Evolutionary conservation across 2,113 vertebrate genomes (phyloP), one percentile per base, ranked within the genome.

Genomic region (Todiramphus chloris): DNA sequence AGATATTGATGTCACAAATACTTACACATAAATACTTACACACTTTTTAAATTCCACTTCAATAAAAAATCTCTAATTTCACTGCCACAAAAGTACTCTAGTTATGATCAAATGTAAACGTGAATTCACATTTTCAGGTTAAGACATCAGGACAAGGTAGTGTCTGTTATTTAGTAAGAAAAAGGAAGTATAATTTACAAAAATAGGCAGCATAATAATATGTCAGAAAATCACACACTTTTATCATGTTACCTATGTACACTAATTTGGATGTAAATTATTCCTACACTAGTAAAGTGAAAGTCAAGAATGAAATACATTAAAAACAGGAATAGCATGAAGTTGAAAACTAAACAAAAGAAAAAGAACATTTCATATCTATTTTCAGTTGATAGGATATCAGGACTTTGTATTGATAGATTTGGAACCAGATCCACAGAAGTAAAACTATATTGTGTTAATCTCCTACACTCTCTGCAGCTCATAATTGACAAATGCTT

Each of bases 191-290:
- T 60, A 43, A 12, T 35, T 63, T 69, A 85, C 21, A 67, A 67
- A 84, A 59, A 16, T 5, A 35, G 2, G 16, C 13, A 90, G 18
- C 3, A 3, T 48, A 70, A 21, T 58, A 66, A 39, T 31, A 48
- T 11, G 18, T 58, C 58, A 79, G 48, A 23, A 5, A 81, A 51
- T 46, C 25, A 39, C 13, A 30, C 7, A 30, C 7, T 51, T 75
- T 35, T 37, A 51, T 46, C 0, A 0, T 37, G 8, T 16, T 63
- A 4, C n/a, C 19, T 69, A 9, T 68, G 20, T 53, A n/a, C 1
- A 10, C 55, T 70, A 55, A 25, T 87, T 67, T 77, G 24, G 21
- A 25, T 72, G 13, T 44, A 84, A 66, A 62, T 2, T 18, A 31
- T 37, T 85, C 13, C 24, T 67, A 76, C 64, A 73, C 30, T 60